Conservation (phyloP, 2,888 invertebrate species). For the Hemicrepidius hirtus region DNA sequence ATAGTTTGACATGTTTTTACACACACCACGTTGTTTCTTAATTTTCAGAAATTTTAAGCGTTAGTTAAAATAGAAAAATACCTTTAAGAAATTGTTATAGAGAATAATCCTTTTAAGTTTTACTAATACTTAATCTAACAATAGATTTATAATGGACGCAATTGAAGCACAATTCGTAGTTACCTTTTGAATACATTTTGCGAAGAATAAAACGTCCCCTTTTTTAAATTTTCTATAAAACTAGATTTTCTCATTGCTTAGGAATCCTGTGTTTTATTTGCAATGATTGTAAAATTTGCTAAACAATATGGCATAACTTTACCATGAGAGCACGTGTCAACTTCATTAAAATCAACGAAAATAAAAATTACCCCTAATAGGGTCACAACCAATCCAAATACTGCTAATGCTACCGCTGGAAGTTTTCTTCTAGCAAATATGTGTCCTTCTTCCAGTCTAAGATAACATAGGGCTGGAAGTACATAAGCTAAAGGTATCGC, state of each 20-base stretch:
- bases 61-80: background rate
- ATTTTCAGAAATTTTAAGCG: background rate
- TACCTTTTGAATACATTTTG: background rate
- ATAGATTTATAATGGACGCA: conserved; percentile 22
- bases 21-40: no score
- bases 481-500: conserved; percentile 90
- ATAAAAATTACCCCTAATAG: conserved; percentile 77
- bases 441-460: conserved; percentile 83
- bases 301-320: conserved; percentile 77
- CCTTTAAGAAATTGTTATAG: background rate
- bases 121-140: background rate
- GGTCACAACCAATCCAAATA: conserved; percentile 81
- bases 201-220: background rate
- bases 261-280: conserved; percentile 19
- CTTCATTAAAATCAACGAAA: conserved; percentile 73
- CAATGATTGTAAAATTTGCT: conserved; percentile 27
- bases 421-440: conserved; percentile 80
- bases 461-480: conserved; percentile 85
- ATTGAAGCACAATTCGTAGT: conserved; percentile 24
- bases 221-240: background rate
- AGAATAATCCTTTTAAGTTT: background rate
- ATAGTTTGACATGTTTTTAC: no score
- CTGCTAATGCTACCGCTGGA: conserved; percentile 80
- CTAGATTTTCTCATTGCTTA: background rate
- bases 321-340: conserved; percentile 80